Base-by-base conservation (phyloP, 1,140 invertebrate species). In the Pararge aegeria region DNA sequence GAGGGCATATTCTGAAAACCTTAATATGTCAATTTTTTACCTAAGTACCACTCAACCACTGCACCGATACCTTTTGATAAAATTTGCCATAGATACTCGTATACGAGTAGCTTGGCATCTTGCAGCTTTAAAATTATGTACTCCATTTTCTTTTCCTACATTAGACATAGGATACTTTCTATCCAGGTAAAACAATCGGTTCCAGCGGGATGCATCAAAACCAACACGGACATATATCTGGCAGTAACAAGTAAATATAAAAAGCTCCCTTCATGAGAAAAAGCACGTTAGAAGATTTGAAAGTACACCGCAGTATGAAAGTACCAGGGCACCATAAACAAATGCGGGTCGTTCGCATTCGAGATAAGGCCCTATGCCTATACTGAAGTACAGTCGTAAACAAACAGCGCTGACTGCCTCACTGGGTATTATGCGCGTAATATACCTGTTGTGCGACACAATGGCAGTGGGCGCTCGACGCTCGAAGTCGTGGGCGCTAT, bases 391-490 rank as follows among this genome's bases (percentile, higher is more conserved):
- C 55, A 64, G 62, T 61, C 49, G 48, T 49, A 56, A 51, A 59
- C 51, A 62, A 66, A 59, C 56, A 61, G 60, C 13, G 38, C 42
- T 34, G 30, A 34, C 30, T 34, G 30, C 12, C 9, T 10, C 19
- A 18, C 54, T 61, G 53, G 56, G 52, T 29, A 61, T 66, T 62
- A 66, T 62, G 59, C 59, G 52, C 44, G 46, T 51, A 53, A 63
- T 53, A 56, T 56, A 53, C 48, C 40, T 44, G 53, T 58, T 60
- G 53, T 49, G 57, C 42, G 44, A 55, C 55, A 67, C 65, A 68
- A 68, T 68, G 42, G 56, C 61, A 54, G 65, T 67, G 65, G 65
- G 65, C 65, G 61, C 46, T 24, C 24, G 24, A 24, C 24, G 24
- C 24, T 24, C 10, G 30, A 10, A n/a, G 30, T 60, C 12, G 58